These are phyloP conservation scores for Oedothorax gibbosus DNA, from an alignment of 1,140 invertebrate species.

Conservation along the genomic window DNA sequence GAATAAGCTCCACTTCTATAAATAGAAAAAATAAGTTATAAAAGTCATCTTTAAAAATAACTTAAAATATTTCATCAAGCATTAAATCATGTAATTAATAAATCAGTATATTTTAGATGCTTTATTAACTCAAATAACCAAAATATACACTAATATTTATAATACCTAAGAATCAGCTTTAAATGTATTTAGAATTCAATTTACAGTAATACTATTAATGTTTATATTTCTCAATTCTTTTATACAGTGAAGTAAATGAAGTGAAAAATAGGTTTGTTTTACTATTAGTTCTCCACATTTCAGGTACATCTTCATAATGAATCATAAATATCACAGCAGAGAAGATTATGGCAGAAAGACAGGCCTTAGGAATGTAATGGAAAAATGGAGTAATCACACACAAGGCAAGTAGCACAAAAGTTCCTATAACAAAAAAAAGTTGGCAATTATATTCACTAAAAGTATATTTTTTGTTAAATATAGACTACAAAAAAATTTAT, in stretches of 20 bases:
- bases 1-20: constrained; percentile 80
- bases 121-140: neutral
- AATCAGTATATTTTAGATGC: neutral
- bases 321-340: constrained; percentile 93
- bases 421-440: constrained; percentile 73
- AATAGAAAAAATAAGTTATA: constrained; percentile 63
- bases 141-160: neutral
- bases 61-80: neutral
- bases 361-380: constrained; percentile 87
- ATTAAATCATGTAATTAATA: neutral
- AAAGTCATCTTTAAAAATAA: neutral
- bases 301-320: constrained; percentile 85
- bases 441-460: no score
- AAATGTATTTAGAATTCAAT: neutral
- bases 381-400: constrained; percentile 88
- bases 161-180: neutral
- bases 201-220: neutral
- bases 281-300: constrained; percentile 87
- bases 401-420: constrained; percentile 81
- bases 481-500: constrained; percentile 4
- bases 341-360: constrained; percentile 86
- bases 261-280: constrained; percentile 29
- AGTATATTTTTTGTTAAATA: neutral
- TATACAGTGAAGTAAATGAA: neutral
- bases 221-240: neutral